Conservation (phyloP, 1,140 invertebrate species). For the Amphibalanus amphitrite region DNA sequence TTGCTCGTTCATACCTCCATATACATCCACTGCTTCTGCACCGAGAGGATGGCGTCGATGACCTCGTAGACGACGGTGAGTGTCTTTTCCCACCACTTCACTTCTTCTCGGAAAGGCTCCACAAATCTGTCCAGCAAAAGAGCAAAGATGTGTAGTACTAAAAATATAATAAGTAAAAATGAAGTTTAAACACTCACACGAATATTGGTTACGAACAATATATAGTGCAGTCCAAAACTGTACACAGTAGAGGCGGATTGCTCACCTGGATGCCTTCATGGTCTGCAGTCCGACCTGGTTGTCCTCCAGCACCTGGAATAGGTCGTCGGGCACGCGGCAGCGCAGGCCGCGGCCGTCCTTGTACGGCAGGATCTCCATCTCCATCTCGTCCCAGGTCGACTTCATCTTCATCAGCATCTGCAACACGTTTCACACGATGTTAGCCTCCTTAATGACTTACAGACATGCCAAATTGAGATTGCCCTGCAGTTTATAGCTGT, state of each 20-base stretch:
- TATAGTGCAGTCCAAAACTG: neutral
- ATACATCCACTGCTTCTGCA: conserved; percentile 93
- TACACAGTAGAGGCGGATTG: neutral
- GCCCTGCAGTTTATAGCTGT: too few species aligned
- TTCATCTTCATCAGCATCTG: neutral
- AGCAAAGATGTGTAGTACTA: neutral
- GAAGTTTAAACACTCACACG: neutral
- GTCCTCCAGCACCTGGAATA: neutral
- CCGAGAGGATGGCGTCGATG: conserved; percentile 86
- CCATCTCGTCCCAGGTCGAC: conserved; percentile 44
- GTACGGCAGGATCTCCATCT: conserved; percentile 47
- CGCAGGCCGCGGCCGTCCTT: conserved; percentile 37
- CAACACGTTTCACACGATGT: too few species aligned
- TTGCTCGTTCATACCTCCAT: conserved; percentile 44
- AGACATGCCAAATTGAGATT: too few species aligned
- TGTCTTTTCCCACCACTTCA: conserved; percentile 28
- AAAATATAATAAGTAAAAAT: neutral
- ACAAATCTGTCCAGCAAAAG: neutral
- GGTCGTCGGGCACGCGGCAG: neutral
- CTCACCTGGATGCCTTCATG: neutral
- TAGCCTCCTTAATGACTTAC: too few species aligned
- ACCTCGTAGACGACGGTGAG: conserved; percentile 49
- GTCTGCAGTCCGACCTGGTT: neutral
- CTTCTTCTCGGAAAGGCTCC: neutral
- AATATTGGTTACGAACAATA: neutral